Percentiles rank a stretch among this genome's conserved stretches.
These are phyloP conservation scores for Pedionomus torquatus DNA, from an alignment of 2,113 vertebrate species.

Conservation along the genomic window DNA sequence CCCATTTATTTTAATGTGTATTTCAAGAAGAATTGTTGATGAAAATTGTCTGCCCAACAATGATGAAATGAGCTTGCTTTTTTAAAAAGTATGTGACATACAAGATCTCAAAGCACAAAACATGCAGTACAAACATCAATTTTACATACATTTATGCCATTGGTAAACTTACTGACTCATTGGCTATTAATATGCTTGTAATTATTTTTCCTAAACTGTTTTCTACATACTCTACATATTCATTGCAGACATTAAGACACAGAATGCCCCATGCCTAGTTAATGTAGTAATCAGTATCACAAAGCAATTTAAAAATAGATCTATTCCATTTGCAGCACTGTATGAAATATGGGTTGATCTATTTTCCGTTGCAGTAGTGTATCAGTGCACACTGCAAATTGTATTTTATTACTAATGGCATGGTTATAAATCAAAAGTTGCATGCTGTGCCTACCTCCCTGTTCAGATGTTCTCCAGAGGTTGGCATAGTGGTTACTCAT, in stretches of 20 bases:
- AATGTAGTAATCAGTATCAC: background rate
- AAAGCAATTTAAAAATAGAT: background rate
- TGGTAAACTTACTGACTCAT: background rate
- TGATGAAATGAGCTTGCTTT: background rate
- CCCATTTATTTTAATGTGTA: background rate
- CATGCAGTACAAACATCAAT: background rate
- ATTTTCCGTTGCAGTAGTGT: background rate
- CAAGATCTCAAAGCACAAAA: background rate
- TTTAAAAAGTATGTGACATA: background rate
- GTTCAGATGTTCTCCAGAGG: background rate
- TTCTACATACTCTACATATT: background rate
- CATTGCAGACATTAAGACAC: background rate
- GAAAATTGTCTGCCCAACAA: background rate
- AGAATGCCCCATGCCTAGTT: background rate
- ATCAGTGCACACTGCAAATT: background rate
- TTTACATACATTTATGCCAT: background rate
- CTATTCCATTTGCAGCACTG: background rate
- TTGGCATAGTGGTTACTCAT: background rate
- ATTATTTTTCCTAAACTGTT: background rate
- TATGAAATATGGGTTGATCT: background rate
- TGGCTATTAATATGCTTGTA: background rate
- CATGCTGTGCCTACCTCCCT: background rate
- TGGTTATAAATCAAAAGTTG: background rate
- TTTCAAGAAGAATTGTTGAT: background rate
- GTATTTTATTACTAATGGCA: background rate